These are phyloP conservation scores for Aspidoscelis tigris DNA, from an alignment of 2,113 vertebrate species.

Conservation along the genomic window DNA sequence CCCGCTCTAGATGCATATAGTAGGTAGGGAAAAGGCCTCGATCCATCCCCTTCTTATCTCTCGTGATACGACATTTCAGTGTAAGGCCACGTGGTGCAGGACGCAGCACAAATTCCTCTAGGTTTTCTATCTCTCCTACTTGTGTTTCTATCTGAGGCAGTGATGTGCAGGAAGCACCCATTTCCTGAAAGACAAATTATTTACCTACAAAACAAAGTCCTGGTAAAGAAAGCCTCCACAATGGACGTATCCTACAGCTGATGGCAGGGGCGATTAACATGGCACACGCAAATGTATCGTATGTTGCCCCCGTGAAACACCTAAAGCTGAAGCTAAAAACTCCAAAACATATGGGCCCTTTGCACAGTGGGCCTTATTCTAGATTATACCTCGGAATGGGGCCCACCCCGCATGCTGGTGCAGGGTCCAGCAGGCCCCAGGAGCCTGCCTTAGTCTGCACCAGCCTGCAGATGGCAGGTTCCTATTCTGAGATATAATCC, in stretches of 20 bases:
- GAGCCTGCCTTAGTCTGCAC: no score
- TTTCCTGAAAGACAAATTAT: constrained; percentile 75
- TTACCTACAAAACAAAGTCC: constrained; percentile 30
- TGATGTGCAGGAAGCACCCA: constrained; percentile 68
- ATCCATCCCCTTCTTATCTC: constrained; percentile 97
- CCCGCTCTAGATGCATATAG: constrained; percentile 95
- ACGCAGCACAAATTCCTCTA: constrained; percentile 88
- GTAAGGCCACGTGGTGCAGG: constrained; percentile 89
- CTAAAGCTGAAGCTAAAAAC: no score
- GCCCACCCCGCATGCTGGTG: no score
- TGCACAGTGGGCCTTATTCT: no score
- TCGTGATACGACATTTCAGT: constrained; percentile 89
- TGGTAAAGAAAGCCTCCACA: not conserved
- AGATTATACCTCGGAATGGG: no score
- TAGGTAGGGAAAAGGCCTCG: constrained; percentile 95
- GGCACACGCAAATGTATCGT: not conserved
- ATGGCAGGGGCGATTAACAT: not conserved
- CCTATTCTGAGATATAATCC: no score
- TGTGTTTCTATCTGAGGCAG: constrained; percentile 76
- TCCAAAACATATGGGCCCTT: no score
- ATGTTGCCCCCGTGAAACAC: no score
- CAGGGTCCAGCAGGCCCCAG: no score
- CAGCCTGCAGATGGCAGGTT: no score
- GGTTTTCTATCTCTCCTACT: constrained; percentile 82
- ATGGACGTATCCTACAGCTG: not conserved